Evolutionary conservation across 1,140 invertebrate species (phyloP), one percentile per base, ranked within the genome.

Genomic region (Drosophila parvula): DNA sequence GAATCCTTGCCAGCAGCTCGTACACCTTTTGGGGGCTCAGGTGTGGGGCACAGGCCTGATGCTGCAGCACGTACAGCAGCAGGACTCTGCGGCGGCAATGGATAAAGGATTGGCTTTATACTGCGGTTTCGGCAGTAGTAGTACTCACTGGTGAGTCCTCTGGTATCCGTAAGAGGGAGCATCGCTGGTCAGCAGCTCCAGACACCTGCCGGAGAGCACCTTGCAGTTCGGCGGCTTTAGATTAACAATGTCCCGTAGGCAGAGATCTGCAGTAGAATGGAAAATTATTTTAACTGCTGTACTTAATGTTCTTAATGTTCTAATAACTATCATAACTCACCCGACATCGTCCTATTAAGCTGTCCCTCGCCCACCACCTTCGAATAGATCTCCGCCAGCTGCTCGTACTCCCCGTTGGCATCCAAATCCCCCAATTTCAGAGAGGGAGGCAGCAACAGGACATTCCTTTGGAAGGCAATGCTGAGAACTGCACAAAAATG

Each of bases 81-180:
- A 91, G 68, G 11, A 91, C 79, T 68, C 89, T 90, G 32, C 1
- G 16, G 34, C 22, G 14, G 16, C 10, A 10, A 16, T 16, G 12
- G 10, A 28, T 22, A 45, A n/a, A 43, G 18, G 18, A 22, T 32
- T 36, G 5, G 22, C 14, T 7, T 38, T 10, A 27, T 16, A 14
- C 22, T 8, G 5, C 9, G 5, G 5, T 7, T 30, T 11, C 22
- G 22, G 22, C 7, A 9, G 0, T 5, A 14, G 5, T 2, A 14
- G 10, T 65, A 78, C 84, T 81, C 59, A 91, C 90, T 91, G 90
- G 61, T 91, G 90, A 11, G 86, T 91, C 2, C 90, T 68, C 27
- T 86, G 85, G 64, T 91, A 91, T 27, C 90, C 90, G 53, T 79
- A 91, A 3, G 90, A 62, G 0, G 80, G 69, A 28, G 47, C 44